phyloP scores from a whole-genome alignment of 2,888 invertebrate species.

The Lasioglossum lativentre region DNA sequence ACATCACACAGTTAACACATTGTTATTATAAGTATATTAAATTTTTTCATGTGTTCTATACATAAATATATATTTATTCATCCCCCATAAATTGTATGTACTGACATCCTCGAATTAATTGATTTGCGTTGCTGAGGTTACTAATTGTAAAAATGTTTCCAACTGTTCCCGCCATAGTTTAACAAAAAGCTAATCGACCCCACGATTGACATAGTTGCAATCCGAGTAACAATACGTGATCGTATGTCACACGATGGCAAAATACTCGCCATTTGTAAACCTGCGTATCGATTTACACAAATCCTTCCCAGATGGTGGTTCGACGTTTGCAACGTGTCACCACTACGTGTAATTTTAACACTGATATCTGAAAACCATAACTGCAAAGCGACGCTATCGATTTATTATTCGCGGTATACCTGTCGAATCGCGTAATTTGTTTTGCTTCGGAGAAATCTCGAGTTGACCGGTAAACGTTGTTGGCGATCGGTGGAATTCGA shows the following conservation, averaged over 20 bases:
- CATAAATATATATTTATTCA: no score
- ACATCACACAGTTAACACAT: no score
- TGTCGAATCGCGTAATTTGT: slow-evolving; percentile 22
- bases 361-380: slow-evolving; percentile 14
- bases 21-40: no score
- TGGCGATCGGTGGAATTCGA: slow-evolving; percentile 28
- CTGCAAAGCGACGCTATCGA: slow-evolving; percentile 26
- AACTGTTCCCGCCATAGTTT: neutral
- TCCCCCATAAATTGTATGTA: no score
- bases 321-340: slow-evolving; percentile 28
- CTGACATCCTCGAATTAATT: neutral
- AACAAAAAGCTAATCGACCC: neutral
- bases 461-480: neutral
- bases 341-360: slow-evolving; percentile 28
- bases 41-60: no score
- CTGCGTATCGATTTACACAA: slow-evolving; percentile 44
- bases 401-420: slow-evolving; percentile 39
- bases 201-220: slow-evolving; percentile 48
- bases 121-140: neutral
- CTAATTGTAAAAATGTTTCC: neutral
- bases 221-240: slow-evolving; percentile 58
- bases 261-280: slow-evolving; percentile 47
- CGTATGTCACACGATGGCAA: slow-evolving; percentile 41
- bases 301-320: slow-evolving; percentile 31
- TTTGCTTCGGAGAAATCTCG: slow-evolving; percentile 32